Evolutionary conservation across 2,797 vertebrate species (phyloP), one percentile per base, ranked within the genome.

Genomic region (Spinus olivaceus): DNA sequence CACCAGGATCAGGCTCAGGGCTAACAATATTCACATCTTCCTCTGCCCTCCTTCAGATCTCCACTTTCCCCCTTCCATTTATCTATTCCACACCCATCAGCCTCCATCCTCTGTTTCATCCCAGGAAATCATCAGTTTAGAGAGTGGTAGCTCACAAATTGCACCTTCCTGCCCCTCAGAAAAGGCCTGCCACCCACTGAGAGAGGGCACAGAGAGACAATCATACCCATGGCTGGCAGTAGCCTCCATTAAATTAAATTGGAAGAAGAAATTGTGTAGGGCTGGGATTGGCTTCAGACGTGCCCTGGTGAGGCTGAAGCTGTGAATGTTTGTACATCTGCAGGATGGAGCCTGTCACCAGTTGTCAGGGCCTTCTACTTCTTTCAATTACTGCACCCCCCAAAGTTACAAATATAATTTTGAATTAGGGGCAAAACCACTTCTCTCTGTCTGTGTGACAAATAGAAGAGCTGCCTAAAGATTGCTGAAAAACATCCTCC

Each of bases 321-420:
- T 44, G n/a, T 3, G 4, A 15, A 7, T 1, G 10, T 37, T 65
- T 4, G 1, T 41, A 6, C 12, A 20, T 6, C 32, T 44, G 32
- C 59, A 80, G 61, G 37, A 88, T 0, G 0, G 23, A 74, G 27
- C 37, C 69, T 49, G 37, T 7, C 42, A 47, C 9, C 59, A 44
- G 6, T 8, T 8, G 3, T 24, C 47, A 66, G 33, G n/a, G 59
- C 18, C 7, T 87, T 42, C 54, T 44, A 12, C 19, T 66, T 49
- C 14, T 51, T 66, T 79, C 70, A 44, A 8, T 44, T 42, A 23
- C 47, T 72, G 10, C n/a, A 39, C 16, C 0, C 1, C 14, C 6
- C 25, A 3, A 82, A 59, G 37, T 32, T 39, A 65, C 74, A 63
- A 67, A 64, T 18, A 1, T 3, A 2, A 35, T 46, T 88, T 79